Evolutionary conservation across 2,888 invertebrate genomes (phyloP).

Genomic region (Digitonthophagus gazella): DNA sequence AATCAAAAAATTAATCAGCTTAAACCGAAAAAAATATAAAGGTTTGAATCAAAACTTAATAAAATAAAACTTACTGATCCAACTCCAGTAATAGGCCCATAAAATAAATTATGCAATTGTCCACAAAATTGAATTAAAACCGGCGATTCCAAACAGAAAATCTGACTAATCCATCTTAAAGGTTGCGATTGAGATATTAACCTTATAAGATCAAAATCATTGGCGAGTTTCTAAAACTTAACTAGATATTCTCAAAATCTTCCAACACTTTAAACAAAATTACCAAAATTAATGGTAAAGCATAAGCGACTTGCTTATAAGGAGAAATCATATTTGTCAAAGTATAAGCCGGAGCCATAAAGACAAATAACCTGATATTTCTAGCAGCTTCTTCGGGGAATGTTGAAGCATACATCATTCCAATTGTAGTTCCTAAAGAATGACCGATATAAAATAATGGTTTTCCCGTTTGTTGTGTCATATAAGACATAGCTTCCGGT

Average conservation of each 20-base stretch:
- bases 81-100: constrained; percentile 44
- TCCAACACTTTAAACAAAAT: no score
- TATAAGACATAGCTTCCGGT: constrained; percentile 57
- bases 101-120: constrained; percentile 43
- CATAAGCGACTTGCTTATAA: constrained; percentile 63
- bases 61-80: constrained; percentile 40
- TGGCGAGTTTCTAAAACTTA: constrained; percentile 39
- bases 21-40: constrained; percentile 1
- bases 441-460: constrained; percentile 57
- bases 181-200: constrained; percentile 41
- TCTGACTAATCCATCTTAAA: constrained; percentile 34
- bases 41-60: constrained; percentile 11
- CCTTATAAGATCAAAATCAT: constrained; percentile 38
- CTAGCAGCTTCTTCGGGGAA: constrained; percentile 56
- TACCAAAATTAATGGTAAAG: constrained; percentile 57
- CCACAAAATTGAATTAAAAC: constrained; percentile 43
- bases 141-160: constrained; percentile 44
- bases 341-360: constrained; percentile 60
- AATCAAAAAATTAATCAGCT: no score
- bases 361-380: constrained; percentile 55
- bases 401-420: constrained; percentile 57
- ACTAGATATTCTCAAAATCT: no score
- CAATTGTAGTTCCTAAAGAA: constrained; percentile 60
- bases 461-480: constrained; percentile 49
- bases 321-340: constrained; percentile 61